These are phyloP conservation scores for Luperina testacea DNA, from an alignment of 2,888 invertebrate genomes.

Conservation along the genomic window DNA sequence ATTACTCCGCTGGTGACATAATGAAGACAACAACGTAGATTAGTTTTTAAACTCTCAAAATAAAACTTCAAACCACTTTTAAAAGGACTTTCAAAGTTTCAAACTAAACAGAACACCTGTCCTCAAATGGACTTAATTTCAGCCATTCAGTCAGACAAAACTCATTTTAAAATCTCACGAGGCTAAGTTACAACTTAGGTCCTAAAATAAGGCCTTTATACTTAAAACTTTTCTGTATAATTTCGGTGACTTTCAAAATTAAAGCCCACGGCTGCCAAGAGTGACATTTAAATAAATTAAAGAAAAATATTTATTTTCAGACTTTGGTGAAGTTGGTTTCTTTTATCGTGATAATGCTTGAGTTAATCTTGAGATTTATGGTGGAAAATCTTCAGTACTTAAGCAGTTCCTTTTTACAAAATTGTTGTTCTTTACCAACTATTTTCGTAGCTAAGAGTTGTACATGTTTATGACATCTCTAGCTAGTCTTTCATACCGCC, in stretches of 20 bases:
- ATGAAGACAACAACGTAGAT: not conserved
- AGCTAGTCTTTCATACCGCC: not conserved
- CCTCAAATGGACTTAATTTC: constrained; percentile 49
- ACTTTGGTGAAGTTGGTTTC: constrained; percentile 13
- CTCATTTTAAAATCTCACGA: constrained; percentile 32
- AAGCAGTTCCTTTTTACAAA: not conserved
- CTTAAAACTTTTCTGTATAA: constrained; percentile 53
- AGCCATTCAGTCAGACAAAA: constrained; percentile 29
- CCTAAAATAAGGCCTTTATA: constrained; percentile 34
- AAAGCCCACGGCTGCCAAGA: constrained; percentile 20
- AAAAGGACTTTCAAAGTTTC: constrained; percentile 19
- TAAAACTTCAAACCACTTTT: constrained; percentile 20
- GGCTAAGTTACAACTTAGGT: constrained; percentile 41
- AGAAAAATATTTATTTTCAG: constrained; percentile 45
- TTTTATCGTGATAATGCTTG: constrained; percentile 29
- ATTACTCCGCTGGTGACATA: not conserved
- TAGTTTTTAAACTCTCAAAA: constrained; percentile 15
- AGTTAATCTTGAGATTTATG: constrained; percentile 30
- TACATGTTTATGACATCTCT: not conserved
- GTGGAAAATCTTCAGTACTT: not conserved
- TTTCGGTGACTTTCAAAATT: constrained; percentile 41
- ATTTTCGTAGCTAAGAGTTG: not conserved
- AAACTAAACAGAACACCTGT: constrained; percentile 41
- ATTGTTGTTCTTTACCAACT: no score
- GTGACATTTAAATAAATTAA: constrained; percentile 57